Evolutionary conservation across 2,888 invertebrate genomes (phyloP).

Genomic region (Hedychridium roseum): DNA sequence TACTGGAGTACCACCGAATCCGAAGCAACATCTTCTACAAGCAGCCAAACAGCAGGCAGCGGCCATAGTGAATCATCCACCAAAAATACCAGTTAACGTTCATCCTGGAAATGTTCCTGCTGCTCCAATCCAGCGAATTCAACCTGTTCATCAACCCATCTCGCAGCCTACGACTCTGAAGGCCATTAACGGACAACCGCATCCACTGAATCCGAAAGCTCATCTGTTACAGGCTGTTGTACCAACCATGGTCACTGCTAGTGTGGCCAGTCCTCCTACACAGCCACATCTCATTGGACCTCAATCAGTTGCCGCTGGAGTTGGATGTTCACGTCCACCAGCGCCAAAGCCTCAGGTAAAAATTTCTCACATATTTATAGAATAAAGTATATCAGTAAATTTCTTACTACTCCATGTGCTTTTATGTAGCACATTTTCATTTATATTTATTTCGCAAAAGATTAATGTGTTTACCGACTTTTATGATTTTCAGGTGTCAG

Average conservation of each 20-base stretch:
- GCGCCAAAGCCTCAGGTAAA: constrained; percentile 47
- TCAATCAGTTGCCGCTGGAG: constrained; percentile 63
- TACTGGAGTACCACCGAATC: constrained; percentile 57
- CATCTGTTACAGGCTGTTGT: constrained; percentile 62
- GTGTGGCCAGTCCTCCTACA: constrained; percentile 69
- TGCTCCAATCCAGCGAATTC: constrained; percentile 44
- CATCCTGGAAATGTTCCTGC: constrained; percentile 45
- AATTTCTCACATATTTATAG: no score
- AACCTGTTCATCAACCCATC: constrained; percentile 50
- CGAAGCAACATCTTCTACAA: constrained; percentile 64
- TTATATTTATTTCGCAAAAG: background rate
- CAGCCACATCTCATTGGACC: constrained; percentile 63
- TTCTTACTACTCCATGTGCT: no score
- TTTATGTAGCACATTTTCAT: no score
- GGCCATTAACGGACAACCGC: constrained; percentile 55
- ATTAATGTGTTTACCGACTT: no score
- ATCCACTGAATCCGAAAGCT: constrained; percentile 62
- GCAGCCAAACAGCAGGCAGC: constrained; percentile 60
- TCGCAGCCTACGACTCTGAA: constrained; percentile 49
- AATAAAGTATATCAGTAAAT: no score
- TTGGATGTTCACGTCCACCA: constrained; percentile 50
- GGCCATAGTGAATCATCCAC: constrained; percentile 54
- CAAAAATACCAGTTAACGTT: constrained; percentile 51
- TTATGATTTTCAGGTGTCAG: constrained; percentile 44
- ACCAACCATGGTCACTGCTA: constrained; percentile 66